A percentile compares a stretch with the other conserved stretches of the same genome.
These are phyloP conservation scores for Theodoxus fluviatilis DNA, from an alignment of 2,888 invertebrate species.

Conservation along the genomic window DNA sequence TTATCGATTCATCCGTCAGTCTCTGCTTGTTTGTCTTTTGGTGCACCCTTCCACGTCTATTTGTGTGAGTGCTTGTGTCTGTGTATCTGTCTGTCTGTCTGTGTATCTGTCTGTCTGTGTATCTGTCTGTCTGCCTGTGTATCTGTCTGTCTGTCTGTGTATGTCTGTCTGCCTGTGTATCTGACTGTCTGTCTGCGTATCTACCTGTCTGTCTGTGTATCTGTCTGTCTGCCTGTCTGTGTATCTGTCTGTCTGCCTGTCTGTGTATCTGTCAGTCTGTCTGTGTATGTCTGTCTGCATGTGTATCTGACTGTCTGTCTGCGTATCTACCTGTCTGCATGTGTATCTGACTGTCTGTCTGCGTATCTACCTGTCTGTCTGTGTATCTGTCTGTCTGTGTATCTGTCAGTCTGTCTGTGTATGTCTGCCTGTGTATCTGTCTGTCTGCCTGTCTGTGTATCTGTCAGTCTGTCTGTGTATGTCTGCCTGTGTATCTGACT, in stretches of 20 bases:
- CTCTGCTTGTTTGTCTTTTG: not conserved
- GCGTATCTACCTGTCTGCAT: no score
- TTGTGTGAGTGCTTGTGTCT: not conserved
- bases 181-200: not conserved
- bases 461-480: not conserved
- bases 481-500: no score
- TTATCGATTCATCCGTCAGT: not conserved
- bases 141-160: constrained; percentile 14
- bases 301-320: no score
- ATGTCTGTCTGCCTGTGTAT: constrained; percentile 1
- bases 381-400: no score
- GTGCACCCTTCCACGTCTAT: not conserved
- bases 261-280: not conserved
- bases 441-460: no score
- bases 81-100: not conserved
- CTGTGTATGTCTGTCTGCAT: not conserved
- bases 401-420: no score
- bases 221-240: not conserved
- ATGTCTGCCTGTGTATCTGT: not conserved
- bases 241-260: not conserved
- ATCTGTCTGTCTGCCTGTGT: no score
- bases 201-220: not conserved
- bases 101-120: no score
- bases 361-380: no score
- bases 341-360: no score